Conservation (phyloP, 2,113 vertebrate species). For the Xiphophorus maculatus region DNA sequence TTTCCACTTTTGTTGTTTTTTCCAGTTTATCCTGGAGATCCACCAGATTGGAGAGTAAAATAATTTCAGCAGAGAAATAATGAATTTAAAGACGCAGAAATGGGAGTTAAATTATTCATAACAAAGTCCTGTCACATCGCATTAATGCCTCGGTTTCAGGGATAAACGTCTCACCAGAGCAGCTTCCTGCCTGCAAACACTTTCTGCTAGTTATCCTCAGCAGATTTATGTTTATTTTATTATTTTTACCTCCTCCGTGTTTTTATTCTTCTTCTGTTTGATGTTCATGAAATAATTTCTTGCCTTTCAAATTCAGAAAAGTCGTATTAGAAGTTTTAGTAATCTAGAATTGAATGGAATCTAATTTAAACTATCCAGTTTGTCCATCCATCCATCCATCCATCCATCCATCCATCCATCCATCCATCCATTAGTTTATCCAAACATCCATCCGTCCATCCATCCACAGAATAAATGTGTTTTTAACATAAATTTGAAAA, state of each 20-base stretch:
- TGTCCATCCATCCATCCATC: too few species aligned
- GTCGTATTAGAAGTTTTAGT: too few species aligned
- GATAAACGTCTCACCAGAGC: constrained; percentile 18
- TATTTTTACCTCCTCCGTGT: not conserved
- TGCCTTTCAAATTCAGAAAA: not conserved
- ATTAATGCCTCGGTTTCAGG: constrained; percentile 40
- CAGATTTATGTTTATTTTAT: constrained; percentile 11
- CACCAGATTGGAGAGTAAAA: constrained; percentile 5
- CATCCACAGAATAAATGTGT: too few species aligned
- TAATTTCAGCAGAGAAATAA: constrained; percentile 32
- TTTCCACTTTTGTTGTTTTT: not conserved
- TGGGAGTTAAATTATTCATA: constrained; percentile 51
- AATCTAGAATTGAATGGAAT: too few species aligned
- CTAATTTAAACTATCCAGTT: too few species aligned
- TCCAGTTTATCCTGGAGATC: not conserved
- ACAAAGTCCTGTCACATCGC: constrained; percentile 18
- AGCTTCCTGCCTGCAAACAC: constrained; percentile 9
- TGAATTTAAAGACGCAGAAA: constrained; percentile 35
- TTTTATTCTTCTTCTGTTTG: not conserved
- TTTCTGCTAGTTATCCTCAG: constrained; percentile 15
- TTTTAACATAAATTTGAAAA: not conserved
- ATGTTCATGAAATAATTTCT: not conserved
- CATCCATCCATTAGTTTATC: too few species aligned
- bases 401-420: too few species aligned
- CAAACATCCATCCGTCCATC: too few species aligned